Conservation (phyloP, 53 echinoderm and acorn worm species). For the Holothuria scabra region DNA sequence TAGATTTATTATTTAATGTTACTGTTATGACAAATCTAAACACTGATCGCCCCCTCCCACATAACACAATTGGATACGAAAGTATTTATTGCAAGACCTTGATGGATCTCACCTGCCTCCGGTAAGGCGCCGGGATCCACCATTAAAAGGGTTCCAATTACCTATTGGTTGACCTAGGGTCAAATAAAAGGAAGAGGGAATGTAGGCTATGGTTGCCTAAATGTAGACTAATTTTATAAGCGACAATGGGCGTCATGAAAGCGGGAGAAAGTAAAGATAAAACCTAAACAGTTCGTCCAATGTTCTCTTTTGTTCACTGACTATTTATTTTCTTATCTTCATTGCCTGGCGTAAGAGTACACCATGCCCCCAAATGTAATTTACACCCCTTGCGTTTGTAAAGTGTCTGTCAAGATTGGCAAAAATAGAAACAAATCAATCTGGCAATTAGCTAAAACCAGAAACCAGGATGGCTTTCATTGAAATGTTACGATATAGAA, state of each 20-base stretch:
- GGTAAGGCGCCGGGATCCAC: no score
- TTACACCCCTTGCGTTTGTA: not conserved
- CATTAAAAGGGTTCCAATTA: not conserved
- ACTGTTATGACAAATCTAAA: slow-evolving; percentile 38
- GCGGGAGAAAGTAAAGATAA: slow-evolving; percentile 13
- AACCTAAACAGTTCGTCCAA: not conserved
- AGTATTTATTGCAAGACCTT: slow-evolving; percentile 5
- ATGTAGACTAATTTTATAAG: no score
- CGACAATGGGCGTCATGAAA: not conserved
- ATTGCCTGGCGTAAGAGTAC: no score
- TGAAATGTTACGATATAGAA: no score
- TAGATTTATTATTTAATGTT: slow-evolving; percentile 20
- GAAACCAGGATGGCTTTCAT: no score
- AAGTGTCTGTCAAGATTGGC: slow-evolving; percentile 24
- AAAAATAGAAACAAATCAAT: slow-evolving; percentile 16
- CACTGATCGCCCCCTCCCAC: slow-evolving; percentile 23
- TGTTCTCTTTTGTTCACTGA: no score
- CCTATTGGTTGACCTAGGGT: no score
- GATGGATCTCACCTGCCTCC: slow-evolving; percentile 32
- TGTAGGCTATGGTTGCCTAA: no score
- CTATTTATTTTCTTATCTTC: no score
- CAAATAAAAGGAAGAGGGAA: no score
- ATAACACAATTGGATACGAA: slow-evolving; percentile 6
- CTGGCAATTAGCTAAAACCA: no score
- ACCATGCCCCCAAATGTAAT: no score